These are phyloP conservation scores for Nanorana parkeri DNA, from an alignment of 2,113 vertebrate species.

Conservation along the genomic window DNA sequence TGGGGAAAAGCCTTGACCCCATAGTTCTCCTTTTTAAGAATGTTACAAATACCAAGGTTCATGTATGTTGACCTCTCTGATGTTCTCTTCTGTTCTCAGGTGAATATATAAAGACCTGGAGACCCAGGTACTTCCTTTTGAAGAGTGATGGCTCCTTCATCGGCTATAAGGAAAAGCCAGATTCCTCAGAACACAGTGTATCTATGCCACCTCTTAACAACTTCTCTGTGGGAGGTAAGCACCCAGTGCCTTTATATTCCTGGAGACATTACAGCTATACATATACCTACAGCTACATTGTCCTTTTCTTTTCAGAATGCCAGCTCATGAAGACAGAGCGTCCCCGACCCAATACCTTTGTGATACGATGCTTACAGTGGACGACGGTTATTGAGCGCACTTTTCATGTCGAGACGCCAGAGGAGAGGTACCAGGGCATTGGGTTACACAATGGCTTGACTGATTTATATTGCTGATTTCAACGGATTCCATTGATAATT, in stretches of 20 bases:
- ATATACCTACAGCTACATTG: neutral
- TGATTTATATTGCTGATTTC: neutral
- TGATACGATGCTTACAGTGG: constrained; percentile 95
- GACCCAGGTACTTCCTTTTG: constrained; percentile 91
- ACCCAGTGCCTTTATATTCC: neutral
- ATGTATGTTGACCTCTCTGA: no score
- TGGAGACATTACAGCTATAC: neutral
- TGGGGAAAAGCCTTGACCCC: no score
- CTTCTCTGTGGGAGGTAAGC: constrained; percentile 90
- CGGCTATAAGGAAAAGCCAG: constrained; percentile 92
- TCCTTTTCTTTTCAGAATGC: constrained; percentile 49
- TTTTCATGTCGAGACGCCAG: constrained; percentile 89
- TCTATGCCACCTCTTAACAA: constrained; percentile 89
- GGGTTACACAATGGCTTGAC: neutral
- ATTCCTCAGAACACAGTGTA: constrained; percentile 77
- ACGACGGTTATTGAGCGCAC: constrained; percentile 94
- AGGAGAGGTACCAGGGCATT: constrained; percentile 77
- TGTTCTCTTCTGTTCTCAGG: constrained; percentile 67
- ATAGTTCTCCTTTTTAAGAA: no score
- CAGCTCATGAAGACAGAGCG: constrained; percentile 83
- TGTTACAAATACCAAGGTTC: no score
- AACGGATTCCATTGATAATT: neutral
- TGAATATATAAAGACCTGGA: constrained; percentile 96
- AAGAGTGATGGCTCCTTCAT: constrained; percentile 95
- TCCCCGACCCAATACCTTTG: constrained; percentile 90